Conservation (phyloP, 2,113 vertebrate species). For the Malurus cyaneus region DNA sequence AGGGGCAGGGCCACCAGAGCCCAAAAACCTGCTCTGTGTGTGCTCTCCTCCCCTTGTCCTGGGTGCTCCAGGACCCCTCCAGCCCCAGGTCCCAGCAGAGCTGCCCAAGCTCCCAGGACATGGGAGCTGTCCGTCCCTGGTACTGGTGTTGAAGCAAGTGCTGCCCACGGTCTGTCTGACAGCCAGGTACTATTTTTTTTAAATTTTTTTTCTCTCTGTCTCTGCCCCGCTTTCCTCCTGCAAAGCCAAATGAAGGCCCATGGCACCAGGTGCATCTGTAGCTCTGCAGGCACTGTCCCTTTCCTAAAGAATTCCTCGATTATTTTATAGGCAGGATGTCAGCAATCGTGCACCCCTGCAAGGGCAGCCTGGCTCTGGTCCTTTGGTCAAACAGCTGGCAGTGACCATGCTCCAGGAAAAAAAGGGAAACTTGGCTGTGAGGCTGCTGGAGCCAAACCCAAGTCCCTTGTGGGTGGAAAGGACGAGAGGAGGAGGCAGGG, state of each 20-base stretch:
- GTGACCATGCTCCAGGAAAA: neutral
- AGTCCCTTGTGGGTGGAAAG: neutral
- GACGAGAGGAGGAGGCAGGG: neutral
- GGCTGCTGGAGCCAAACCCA: neutral
- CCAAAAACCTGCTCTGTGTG: neutral
- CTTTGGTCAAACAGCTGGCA: neutral
- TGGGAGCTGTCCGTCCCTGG: neutral
- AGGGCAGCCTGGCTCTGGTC: neutral
- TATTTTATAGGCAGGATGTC: neutral
- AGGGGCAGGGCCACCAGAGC: neutral
- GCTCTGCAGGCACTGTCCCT: neutral
- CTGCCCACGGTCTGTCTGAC: neutral
- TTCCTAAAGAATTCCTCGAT: neutral
- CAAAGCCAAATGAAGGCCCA: neutral
- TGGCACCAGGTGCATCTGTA: fast-evolving
- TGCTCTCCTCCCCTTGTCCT: neutral
- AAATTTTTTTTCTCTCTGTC: neutral
- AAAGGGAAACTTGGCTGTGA: neutral
- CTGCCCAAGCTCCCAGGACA: fast-evolving
- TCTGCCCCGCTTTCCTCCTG: neutral
- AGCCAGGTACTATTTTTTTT: too few species aligned
- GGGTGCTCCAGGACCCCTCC: neutral
- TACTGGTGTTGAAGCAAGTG: fast-evolving
- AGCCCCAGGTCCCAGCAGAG: fast-evolving
- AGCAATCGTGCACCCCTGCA: neutral